These are phyloP conservation scores for Hylyphantes graminicola DNA, from an alignment of 1,140 invertebrate species.

Conservation along the genomic window DNA sequence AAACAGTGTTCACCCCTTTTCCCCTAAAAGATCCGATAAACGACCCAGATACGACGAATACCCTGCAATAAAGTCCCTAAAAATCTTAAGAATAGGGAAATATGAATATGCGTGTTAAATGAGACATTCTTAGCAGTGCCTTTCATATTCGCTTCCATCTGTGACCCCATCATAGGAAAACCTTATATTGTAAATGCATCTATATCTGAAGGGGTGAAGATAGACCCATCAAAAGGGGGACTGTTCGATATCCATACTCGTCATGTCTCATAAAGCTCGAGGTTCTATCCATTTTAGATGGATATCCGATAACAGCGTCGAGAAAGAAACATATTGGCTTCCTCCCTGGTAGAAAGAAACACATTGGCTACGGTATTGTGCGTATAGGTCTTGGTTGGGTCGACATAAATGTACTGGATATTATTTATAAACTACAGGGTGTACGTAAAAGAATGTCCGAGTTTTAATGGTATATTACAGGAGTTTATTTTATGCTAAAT, in stretches of 20 bases:
- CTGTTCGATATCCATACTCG: conserved; percentile 50
- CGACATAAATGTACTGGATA: too few species aligned
- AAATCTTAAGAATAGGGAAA: too few species aligned
- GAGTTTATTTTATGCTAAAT: too few species aligned
- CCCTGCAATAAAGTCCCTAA: too few species aligned
- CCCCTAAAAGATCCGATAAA: too few species aligned
- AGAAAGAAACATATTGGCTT: not conserved
- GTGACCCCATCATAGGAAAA: conserved; percentile 4
- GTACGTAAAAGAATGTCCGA: too few species aligned
- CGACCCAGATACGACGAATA: too few species aligned
- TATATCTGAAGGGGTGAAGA: not conserved
- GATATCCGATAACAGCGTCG: conserved; percentile 54
- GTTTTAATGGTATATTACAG: too few species aligned
- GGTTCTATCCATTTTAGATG: conserved; percentile 48
- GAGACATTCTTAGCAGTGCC: conserved; percentile 7
- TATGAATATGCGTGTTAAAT: conserved; percentile 20
- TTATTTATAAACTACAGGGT: too few species aligned
- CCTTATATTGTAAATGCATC: conserved; percentile 13
- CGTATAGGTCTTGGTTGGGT: too few species aligned
- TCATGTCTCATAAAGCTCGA: conserved; percentile 46
- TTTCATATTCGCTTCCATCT: conserved; percentile 7
- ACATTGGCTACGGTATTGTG: conserved; percentile 22
- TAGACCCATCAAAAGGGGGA: conserved; percentile 5
- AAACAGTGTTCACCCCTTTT: too few species aligned
- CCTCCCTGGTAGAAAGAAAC: conserved; percentile 20